Base-by-base conservation (phyloP, 1,140 invertebrate genomes). In the Papilio machaon region DNA sequence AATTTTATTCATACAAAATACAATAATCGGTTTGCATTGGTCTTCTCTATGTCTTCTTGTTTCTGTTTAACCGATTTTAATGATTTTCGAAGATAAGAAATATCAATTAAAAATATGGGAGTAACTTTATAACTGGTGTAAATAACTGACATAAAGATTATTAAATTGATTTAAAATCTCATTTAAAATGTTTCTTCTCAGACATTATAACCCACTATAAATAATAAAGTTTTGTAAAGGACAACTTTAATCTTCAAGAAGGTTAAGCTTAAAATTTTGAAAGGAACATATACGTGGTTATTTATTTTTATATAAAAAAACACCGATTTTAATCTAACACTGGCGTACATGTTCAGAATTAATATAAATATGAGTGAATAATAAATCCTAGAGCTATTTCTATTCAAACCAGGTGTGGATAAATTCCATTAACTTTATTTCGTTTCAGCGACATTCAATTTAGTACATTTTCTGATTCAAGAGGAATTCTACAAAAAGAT, bases 311-410 rank as follows among this genome's bases (percentile, higher is more conserved):
- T 6, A 4, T 6, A 43, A 43, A 17, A 35, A 70, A 38, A 70
- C 64, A 70, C 11, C 13, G 64, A 70, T 70, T 35, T 35, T 30
- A 70, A 70, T 70, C 64, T 70, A 35, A 35, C 13, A 70, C 30
- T 17, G 3, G 7, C 11, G 64, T 38, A 38, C 64, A 35, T 70
- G 64, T 35, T 70, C 5, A 70, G 64, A 70, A 70, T 35, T 70
- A 70, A 70, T 70, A 70, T 17, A 38, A 70, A 70, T 38, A 70
- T 38, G 30, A 64, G 23, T 38, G 64, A 70, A 70, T 38, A 17
- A 7, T 4, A 70, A 38, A 70, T 64, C 30, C 13, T 70, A 38
- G 13, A 70, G 60, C 4, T 70, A 38, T 15, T 70, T 70, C 23
- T 15, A 70, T 70, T 70, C 64, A 64, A 30, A 30, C 23, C 60